These are phyloP conservation scores for Eudemis profundana DNA, from an alignment of 2,888 invertebrate species.

Conservation along the genomic window DNA sequence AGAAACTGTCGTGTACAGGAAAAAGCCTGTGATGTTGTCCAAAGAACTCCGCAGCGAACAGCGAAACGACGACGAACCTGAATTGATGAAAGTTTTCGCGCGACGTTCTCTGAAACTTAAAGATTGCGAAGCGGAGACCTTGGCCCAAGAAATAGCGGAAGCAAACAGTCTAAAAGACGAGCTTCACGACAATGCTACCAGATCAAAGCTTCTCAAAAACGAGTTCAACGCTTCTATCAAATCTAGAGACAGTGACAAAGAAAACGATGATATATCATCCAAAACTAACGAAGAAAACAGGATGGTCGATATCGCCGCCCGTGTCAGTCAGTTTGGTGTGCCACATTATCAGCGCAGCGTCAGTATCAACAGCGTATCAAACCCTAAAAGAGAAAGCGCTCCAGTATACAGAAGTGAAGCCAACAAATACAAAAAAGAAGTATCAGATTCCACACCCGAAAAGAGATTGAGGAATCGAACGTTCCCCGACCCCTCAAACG, in stretches of 20 bases:
- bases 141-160: slow-evolving; percentile 85
- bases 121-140: slow-evolving; percentile 87
- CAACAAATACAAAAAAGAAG: slow-evolving; percentile 81
- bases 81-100: slow-evolving; percentile 93
- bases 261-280: slow-evolving; percentile 82
- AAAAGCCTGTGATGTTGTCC: slow-evolving; percentile 80
- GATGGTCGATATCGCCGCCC: slow-evolving; percentile 74
- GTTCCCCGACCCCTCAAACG: slow-evolving; percentile 80
- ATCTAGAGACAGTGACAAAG: slow-evolving; percentile 90
- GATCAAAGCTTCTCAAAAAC: slow-evolving; percentile 73
- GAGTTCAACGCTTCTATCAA: slow-evolving; percentile 83
- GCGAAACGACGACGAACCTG: slow-evolving; percentile 89
- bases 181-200: slow-evolving; percentile 58
- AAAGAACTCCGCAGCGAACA: slow-evolving; percentile 72
- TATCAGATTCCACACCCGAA: slow-evolving; percentile 81
- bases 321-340: slow-evolving; percentile 77
- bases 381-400: slow-evolving; percentile 76
- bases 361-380: slow-evolving; percentile 73
- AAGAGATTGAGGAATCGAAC: slow-evolving; percentile 80
- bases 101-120: slow-evolving; percentile 92
- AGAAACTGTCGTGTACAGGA: slow-evolving; percentile 83
- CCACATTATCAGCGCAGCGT: slow-evolving; percentile 78
- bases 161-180: slow-evolving; percentile 71
- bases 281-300: slow-evolving; percentile 70
- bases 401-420: slow-evolving; percentile 76